A percentile compares a stretch with the other conserved stretches of the same genome.
phyloP scores from a whole-genome alignment of 2,113 vertebrate genomes.

The Pygoscelis antarcticus region DNA sequence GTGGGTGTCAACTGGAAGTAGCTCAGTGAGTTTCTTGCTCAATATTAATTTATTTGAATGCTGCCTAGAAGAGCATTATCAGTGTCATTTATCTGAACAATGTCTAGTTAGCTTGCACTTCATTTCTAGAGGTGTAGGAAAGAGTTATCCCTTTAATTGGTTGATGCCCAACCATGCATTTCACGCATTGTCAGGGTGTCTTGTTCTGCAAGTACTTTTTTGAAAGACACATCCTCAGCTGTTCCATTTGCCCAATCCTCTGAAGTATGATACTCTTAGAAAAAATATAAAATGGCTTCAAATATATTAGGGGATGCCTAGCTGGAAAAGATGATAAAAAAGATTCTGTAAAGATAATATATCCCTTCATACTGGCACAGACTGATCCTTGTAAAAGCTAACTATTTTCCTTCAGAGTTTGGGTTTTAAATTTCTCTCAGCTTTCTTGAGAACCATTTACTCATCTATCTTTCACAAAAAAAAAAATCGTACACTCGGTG shows the following conservation, averaged over 20 bases:
- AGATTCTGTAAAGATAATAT: neutral
- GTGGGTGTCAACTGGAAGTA: neutral
- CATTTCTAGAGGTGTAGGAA: neutral
- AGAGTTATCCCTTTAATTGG: neutral
- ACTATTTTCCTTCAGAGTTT: neutral
- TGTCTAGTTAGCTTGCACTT: neutral
- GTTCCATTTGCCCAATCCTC: neutral
- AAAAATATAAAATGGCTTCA: neutral
- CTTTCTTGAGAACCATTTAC: neutral
- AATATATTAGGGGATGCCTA: neutral
- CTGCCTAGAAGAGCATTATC: neutral
- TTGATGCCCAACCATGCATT: neutral
- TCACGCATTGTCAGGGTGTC: fast-evolving
- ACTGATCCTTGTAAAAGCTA: neutral
- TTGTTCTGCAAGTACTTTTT: neutral
- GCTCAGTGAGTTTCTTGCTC: neutral
- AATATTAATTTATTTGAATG: neutral
- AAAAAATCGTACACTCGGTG: neutral
- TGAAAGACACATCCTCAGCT: neutral
- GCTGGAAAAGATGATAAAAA: neutral
- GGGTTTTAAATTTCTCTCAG: neutral
- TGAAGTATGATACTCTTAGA: neutral
- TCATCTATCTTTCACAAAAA: neutral
- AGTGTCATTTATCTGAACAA: neutral
- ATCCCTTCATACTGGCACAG: neutral